phyloP scores from a whole-genome alignment of 1,140 invertebrate species.

The Yoshiicerus persimilis region DNA sequence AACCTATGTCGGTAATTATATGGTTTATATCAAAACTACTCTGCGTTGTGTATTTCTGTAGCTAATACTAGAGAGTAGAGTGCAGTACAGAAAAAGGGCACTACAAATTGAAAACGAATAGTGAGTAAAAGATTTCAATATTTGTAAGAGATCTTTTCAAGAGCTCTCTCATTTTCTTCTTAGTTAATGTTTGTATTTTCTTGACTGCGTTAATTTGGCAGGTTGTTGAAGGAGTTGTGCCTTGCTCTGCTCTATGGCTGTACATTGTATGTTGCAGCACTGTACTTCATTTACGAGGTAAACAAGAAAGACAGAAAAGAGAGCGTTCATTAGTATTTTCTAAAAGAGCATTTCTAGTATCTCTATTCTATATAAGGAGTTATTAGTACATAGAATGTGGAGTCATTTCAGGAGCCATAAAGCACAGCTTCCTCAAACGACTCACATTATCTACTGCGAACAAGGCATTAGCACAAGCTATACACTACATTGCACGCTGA shows the following conservation, averaged over 20 bases:
- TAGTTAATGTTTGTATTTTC: background rate
- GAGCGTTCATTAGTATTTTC: background rate
- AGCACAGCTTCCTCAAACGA: background rate
- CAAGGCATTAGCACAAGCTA: background rate
- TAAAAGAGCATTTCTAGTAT: background rate
- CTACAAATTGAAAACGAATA: background rate
- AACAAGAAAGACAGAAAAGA: background rate
- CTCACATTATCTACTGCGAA: background rate
- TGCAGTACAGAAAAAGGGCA: background rate
- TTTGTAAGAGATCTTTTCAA: background rate
- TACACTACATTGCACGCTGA: background rate
- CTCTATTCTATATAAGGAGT: background rate
- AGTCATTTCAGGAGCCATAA: conserved; percentile 19
- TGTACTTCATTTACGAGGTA: background rate
- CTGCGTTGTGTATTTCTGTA: background rate
- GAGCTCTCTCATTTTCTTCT: background rate
- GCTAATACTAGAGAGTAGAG: too few species aligned
- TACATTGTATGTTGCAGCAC: background rate
- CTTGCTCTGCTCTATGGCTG: too few species aligned
- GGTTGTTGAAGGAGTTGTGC: background rate
- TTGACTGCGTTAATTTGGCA: background rate
- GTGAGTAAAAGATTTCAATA: background rate
- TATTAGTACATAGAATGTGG: background rate
- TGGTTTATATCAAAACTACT: background rate
- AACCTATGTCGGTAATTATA: background rate